These are phyloP conservation scores for Hydractinia echinata DNA, from an alignment of 30 jellyfish, hydroid and myxozoan genomes.

Conservation along the genomic window DNA sequence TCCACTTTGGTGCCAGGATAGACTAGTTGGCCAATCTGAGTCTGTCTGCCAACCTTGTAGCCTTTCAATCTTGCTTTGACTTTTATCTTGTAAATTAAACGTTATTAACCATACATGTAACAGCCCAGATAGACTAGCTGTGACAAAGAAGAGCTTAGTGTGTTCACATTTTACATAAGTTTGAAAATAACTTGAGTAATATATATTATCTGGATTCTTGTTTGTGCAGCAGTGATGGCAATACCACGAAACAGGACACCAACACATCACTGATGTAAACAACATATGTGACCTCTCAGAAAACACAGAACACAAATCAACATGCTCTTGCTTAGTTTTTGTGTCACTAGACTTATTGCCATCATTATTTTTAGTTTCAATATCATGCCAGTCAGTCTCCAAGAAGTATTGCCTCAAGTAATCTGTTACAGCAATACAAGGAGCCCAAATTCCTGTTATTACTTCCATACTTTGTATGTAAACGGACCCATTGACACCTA, in stretches of 20 bases:
- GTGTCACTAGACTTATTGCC: not conserved
- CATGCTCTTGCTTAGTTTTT: not conserved
- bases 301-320: not conserved
- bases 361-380: not conserved
- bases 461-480: not conserved
- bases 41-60: conserved; percentile 11
- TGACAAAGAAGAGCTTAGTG: not conserved
- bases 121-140: conserved; percentile 34
- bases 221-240: not conserved
- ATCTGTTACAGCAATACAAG: conserved; percentile 16
- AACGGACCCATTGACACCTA: conserved; percentile 25
- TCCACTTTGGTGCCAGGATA: conserved; percentile 8
- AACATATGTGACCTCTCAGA: conserved; percentile 14
- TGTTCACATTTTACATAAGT: conserved; percentile 19
- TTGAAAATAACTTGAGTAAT: not conserved
- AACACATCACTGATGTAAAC: conserved; percentile 16
- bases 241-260: conserved; percentile 27
- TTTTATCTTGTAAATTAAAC: not conserved
- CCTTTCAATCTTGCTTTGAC: not conserved
- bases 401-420: not conserved
- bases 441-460: conserved; percentile 25
- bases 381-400: conserved; percentile 14
- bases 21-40: conserved; percentile 28
- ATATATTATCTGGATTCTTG: conserved; percentile 1
- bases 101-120: conserved; percentile 26